Base-by-base conservation (phyloP, 2,888 invertebrate species). In the Ligdia adustata region DNA sequence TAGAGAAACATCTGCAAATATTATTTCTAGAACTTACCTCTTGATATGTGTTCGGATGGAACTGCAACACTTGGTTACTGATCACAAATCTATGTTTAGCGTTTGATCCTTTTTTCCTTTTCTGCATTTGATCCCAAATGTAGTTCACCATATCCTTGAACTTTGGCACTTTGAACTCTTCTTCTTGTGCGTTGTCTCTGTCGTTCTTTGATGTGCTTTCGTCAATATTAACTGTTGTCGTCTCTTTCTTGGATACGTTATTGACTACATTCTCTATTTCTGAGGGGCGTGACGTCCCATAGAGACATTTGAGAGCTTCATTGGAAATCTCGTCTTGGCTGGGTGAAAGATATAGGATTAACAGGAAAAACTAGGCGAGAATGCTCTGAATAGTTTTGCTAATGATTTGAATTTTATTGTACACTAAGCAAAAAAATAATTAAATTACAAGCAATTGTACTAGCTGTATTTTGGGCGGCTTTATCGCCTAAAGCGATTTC, bases 271-370 rank as follows among this genome's bases (percentile, higher is more conserved):
- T 86, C 4, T 90, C 90, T 48, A 91, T 90, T 67, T 91, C 91
- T 14, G 48, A 79, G 0, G 75, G 63, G 4, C 93, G 91, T 0
- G 93, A 91, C 4, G 93, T 92, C 0, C 95, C 95, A 71, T 96
- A 96, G 4, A 97, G 79, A 48, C 93, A 92, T 80, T 94, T 95
- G 16, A 93, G 75, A 0, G 96, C 95, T 82, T 95, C 95, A 3
- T 91, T 90, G 32, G 93, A 92, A 24, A 95, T 93, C 67, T 96
- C 95, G 46, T 94, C 95, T 84, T 95, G 95, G 49, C 94, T 94
- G 28, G 11, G 11, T 13, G 2, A 31, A 40, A 20, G 12, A 32
- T 11, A 31, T 7, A 29, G n/a, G 20, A 24, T 35, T 18, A n/a
- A n/a, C n/a, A n/a, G n/a, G n/a, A n/a, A n/a, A n/a, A n/a, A n/a